Conservation (phyloP, 2,888 invertebrate genomes). For the Pristionchus maxplancki region DNA sequence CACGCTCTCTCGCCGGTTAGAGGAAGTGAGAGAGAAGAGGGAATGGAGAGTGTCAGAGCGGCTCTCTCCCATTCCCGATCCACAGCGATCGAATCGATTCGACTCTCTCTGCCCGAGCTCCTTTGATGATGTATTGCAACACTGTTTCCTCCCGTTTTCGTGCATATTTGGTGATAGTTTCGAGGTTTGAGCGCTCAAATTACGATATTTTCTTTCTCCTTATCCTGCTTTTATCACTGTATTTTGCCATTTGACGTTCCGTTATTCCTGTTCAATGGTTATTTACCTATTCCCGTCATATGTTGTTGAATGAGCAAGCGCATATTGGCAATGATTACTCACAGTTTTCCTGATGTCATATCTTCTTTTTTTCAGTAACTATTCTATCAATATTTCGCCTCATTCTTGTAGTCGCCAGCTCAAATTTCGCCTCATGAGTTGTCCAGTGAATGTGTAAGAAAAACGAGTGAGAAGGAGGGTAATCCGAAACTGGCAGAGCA, state of each 20-base stretch:
- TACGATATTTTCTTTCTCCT: no score
- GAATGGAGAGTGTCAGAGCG: not conserved
- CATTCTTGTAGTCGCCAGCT: not conserved
- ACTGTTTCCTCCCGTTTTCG: not conserved
- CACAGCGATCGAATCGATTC: conserved; percentile 5
- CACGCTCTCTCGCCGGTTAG: not conserved
- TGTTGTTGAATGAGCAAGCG: no score
- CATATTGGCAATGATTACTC: no score
- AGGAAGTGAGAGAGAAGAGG: not conserved
- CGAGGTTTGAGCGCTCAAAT: no score
- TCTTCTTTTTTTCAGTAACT: no score
- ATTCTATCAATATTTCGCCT: not conserved
- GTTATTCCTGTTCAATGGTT: no score
- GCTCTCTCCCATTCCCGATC: not conserved
- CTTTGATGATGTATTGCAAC: not conserved
- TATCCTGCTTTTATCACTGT: no score
- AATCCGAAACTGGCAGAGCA: not conserved
- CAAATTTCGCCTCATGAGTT: not conserved
- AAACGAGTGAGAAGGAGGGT: not conserved
- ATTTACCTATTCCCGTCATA: no score
- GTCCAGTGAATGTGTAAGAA: conserved; percentile 4
- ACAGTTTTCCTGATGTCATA: no score
- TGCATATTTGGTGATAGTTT: not conserved
- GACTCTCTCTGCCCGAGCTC: not conserved
- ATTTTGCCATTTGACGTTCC: no score